A percentile compares a stretch with the other conserved stretches of the same genome.
Conservation (phyloP, 2,797 vertebrate species). For the Smutsia gigantea region DNA sequence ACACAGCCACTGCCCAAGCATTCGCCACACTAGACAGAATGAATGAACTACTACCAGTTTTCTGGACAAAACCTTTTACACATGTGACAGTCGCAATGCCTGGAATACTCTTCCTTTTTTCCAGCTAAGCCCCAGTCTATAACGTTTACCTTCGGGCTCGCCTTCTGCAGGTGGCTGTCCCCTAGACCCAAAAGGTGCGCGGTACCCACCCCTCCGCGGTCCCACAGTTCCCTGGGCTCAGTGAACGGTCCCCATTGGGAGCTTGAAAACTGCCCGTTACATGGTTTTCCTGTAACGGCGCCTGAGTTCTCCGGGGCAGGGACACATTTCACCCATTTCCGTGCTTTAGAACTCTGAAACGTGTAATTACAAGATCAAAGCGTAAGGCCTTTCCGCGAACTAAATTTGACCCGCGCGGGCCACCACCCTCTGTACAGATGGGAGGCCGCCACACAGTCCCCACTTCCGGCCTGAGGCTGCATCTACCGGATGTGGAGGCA, state of each 20-base stretch:
- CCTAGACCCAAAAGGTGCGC: background rate
- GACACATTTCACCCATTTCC: background rate
- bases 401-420: constrained; percentile 45
- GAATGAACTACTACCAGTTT: background rate
- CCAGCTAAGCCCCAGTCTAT: background rate
- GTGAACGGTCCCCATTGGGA: background rate
- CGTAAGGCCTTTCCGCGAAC: fast-evolving
- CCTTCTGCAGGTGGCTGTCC: background rate
- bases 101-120: background rate
- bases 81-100: background rate
- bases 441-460: fast-evolving
- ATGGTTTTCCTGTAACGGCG: background rate
- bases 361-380: fast-evolving
- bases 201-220: background rate
- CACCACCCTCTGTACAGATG: background rate
- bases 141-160: background rate
- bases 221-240: background rate
- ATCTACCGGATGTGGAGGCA: background rate
- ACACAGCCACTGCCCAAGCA: background rate
- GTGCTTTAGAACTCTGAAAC: background rate
- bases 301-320: background rate
- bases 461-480: constrained; percentile 21
- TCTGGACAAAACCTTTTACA: background rate
- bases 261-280: background rate
- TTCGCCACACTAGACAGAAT: background rate